Evolutionary conservation across 2,888 invertebrate species (phyloP).

Genomic region (Drosophila limbata): DNA sequence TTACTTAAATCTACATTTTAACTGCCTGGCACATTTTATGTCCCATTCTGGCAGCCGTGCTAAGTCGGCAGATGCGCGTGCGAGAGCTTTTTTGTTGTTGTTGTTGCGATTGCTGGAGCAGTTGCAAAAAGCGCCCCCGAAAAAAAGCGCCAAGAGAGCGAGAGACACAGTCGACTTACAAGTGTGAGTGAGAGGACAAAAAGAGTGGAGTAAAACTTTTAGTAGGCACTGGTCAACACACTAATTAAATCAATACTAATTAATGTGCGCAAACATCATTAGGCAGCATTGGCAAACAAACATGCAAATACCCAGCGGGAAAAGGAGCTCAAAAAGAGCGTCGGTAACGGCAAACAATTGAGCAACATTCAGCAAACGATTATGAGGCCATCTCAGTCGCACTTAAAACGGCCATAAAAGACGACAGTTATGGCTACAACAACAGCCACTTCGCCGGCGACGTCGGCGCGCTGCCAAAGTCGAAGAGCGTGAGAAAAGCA

Average conservation of each 20-base stretch:
- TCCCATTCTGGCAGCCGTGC: conserved; percentile 84
- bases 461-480: conserved; percentile 60
- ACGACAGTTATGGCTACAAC: conserved; percentile 81
- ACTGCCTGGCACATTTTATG: conserved; percentile 85
- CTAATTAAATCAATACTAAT: conserved; percentile 79
- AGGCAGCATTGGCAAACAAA: conserved; percentile 56
- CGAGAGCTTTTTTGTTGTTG: conserved; percentile 48
- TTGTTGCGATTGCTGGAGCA: conserved; percentile 25
- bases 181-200: conserved; percentile 26
- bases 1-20: conserved; percentile 86
- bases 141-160: conserved; percentile 53
- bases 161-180: conserved; percentile 9
- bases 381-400: conserved; percentile 86
- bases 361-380: conserved; percentile 84
- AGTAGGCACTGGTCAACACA: conserved; percentile 43
- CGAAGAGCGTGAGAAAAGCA: conserved; percentile 81
- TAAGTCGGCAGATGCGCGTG: conserved; percentile 66
- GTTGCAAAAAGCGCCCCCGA: conserved; percentile 49
- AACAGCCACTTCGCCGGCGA: conserved; percentile 49
- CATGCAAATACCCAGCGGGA: conserved; percentile 41
- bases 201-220: conserved; percentile 28
- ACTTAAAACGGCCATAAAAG: conserved; percentile 85
- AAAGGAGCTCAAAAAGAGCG: conserved; percentile 40
- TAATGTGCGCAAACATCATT: conserved; percentile 69
- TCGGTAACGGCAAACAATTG: conserved; percentile 73